Base-by-base conservation (phyloP, 2,797 vertebrate species). In the Zalophus californianus region DNA sequence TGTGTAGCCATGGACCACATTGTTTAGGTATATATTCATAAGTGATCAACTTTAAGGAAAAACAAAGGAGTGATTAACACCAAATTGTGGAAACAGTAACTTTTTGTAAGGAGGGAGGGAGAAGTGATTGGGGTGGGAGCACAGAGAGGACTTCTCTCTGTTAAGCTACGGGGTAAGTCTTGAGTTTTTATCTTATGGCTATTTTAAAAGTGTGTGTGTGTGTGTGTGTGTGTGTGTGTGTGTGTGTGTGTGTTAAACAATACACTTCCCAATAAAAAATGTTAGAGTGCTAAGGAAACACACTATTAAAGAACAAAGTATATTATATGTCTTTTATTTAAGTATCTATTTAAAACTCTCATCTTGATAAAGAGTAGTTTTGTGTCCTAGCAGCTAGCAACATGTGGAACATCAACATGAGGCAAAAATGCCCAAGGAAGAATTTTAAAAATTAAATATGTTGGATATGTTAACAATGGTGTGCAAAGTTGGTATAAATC, bases 341-440 rank as follows among this genome's bases (percentile, higher is more conserved):
- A 64, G 88, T 54, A 48, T 14, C 32, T 91, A 66, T 84, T 83
- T 78, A 77, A 90, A 89, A 38, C 10, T 54, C 50, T 73, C 1
- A 23, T 48, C 50, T 14, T 83, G 52, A 80, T 93, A 85, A 94
- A 77, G 52, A 86, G 60, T 60, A 86, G 4, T 68, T 94, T 86
- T 85, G 35, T 94, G 52, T 62, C 84, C 73, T 13, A 32, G 38
- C 92, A 96, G 5, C 21, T 68, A 54, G 38, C 2, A 35, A 75
- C 80, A 85, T 25, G 11, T 25, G 3, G 10, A 60, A 72, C 38
- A 77, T 91, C 21, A 75, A 50, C 2, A 91, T 75, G 21, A 72
- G 29, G 29, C 38, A 95, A 86, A 32, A 38, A 7, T 50, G 0
- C 0, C 0, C 7, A 83, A 70, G 7, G 29, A 82, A 90, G 96